These are phyloP conservation scores for Bergia sp. DNA, from an alignment of 92 coral and sea anemone species.

Conservation along the genomic window DNA sequence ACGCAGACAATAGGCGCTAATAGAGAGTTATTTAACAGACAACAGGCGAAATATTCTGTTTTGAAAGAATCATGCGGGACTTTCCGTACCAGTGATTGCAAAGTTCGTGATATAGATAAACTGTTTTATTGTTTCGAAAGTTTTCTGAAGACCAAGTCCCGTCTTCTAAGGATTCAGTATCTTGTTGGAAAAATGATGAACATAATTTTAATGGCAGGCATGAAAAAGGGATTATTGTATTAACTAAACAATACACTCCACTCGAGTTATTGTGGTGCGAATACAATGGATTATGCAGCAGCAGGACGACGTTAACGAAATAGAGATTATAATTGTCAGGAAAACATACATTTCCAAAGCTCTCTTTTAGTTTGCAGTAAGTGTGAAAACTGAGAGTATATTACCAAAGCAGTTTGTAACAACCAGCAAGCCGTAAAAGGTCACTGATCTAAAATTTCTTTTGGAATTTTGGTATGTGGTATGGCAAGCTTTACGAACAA, in stretches of 20 bases:
- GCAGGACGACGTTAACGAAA: neutral
- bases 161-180: neutral
- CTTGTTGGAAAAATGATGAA: neutral
- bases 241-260: neutral
- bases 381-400: neutral
- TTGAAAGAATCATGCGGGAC: neutral
- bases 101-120: neutral
- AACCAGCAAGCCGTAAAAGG: neutral
- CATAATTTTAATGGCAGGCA: neutral
- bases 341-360: neutral
- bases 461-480: neutral
- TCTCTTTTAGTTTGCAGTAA: too few species aligned
- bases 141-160: neutral
- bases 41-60: neutral
- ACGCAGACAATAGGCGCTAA: conserved; percentile 9
- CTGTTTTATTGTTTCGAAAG: too few species aligned
- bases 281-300: neutral
- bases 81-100: neutral
- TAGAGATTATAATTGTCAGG: neutral
- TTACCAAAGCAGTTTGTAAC: neutral
- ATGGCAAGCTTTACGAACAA: neutral
- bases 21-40: neutral
- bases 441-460: neutral
- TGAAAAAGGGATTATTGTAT: conserved; percentile 11
- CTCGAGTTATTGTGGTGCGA: conserved; percentile 2